A percentile compares a stretch with the other conserved stretches of the same genome.
phyloP scores from a whole-genome alignment of 2,888 invertebrate genomes.

The Acheta domesticus region DNA sequence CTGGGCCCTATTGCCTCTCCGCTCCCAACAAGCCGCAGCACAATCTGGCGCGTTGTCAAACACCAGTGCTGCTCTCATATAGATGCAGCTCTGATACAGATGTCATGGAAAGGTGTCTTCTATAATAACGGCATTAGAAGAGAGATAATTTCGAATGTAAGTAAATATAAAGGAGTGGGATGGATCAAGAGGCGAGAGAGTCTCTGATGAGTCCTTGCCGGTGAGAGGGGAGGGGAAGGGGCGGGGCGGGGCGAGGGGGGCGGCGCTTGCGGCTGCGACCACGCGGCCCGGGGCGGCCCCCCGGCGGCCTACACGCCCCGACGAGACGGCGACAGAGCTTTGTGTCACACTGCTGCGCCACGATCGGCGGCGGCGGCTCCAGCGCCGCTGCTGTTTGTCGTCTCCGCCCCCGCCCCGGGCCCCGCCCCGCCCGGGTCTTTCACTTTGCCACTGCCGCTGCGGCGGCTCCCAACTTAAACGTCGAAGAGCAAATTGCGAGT shows the following conservation, averaged over 20 bases:
- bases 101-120: too few relatives aligned
- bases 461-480: slow-evolving; percentile 18
- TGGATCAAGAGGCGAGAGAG: too few relatives aligned
- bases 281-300: not conserved
- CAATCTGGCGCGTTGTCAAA: too few relatives aligned
- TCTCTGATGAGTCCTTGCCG: too few relatives aligned
- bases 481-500: slow-evolving; percentile 18
- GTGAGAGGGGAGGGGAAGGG: too few relatives aligned
- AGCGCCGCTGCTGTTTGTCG: slow-evolving; percentile 8
- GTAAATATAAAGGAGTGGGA: too few relatives aligned
- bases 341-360: not conserved
- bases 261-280: not conserved
- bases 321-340: not conserved
- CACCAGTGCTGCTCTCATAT: too few relatives aligned
- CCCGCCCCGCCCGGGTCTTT: not conserved
- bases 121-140: too few relatives aligned
- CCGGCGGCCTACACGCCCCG: not conserved
- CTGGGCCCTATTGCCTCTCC: too few relatives aligned
- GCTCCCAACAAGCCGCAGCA: too few relatives aligned
- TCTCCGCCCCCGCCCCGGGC: not conserved
- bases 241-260: not conserved
- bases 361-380: not conserved
- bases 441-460: not conserved
- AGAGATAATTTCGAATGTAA: too few relatives aligned
- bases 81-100: too few relatives aligned